These are phyloP conservation scores for Larimichthys crocea DNA, from an alignment of 2,113 vertebrate species.

Conservation along the genomic window DNA sequence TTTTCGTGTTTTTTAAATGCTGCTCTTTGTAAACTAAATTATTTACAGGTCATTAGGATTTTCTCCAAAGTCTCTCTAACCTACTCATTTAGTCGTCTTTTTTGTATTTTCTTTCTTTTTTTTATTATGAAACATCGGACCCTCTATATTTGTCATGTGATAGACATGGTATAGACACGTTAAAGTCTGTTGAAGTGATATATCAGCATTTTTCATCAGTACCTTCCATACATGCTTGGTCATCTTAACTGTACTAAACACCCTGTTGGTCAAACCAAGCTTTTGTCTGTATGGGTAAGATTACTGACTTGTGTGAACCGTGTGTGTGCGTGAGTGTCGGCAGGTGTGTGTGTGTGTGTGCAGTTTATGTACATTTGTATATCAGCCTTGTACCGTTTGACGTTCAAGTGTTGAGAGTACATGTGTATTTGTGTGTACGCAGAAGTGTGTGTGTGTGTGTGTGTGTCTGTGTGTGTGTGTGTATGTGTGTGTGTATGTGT, in stretches of 20 bases:
- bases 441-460: neutral
- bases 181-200: constrained; percentile 76
- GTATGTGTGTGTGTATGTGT: constrained; percentile 45
- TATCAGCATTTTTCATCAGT: constrained; percentile 72
- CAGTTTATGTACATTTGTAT: constrained; percentile 79
- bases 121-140: constrained; percentile 78
- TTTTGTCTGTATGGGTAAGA: constrained; percentile 55
- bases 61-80: constrained; percentile 79
- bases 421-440: constrained; percentile 34
- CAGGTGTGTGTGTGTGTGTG: constrained; percentile 69
- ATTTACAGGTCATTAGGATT: constrained; percentile 83
- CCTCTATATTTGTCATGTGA: constrained; percentile 77
- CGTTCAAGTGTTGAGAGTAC: constrained; percentile 53
- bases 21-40: constrained; percentile 84
- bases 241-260: constrained; percentile 69
- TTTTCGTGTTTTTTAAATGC: constrained; percentile 82
- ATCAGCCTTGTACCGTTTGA: constrained; percentile 63
- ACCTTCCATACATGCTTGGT: constrained; percentile 52
- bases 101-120: constrained; percentile 72
- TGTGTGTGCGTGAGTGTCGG: constrained; percentile 65
- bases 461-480: constrained; percentile 39
- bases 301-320: constrained; percentile 57
- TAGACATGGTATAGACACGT: constrained; percentile 77
- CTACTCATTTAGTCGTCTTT: constrained; percentile 77
- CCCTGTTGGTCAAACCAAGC: constrained; percentile 71